Evolutionary conservation across 2,113 vertebrate species (phyloP).

Genomic region (Ptilorrhoa leucosticta): DNA sequence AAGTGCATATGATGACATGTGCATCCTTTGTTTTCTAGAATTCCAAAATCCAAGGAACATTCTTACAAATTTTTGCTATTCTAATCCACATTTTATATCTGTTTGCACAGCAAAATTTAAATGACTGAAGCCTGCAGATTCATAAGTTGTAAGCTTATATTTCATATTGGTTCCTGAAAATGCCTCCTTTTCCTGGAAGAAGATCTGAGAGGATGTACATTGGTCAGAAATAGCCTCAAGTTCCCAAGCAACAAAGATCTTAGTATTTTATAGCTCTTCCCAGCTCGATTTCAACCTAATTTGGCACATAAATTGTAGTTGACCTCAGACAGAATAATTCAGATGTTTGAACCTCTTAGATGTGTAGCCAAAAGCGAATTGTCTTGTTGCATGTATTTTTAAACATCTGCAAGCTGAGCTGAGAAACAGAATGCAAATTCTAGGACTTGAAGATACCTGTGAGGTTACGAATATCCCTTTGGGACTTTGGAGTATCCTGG

Average conservation of each 20-base stretch:
- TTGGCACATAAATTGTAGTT: conserved; percentile 36
- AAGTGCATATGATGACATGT: background rate
- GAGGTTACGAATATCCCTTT: background rate
- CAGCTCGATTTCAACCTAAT: conserved; percentile 41
- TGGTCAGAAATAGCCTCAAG: conserved; percentile 9
- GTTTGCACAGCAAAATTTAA: background rate
- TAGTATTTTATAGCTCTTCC: conserved; percentile 19
- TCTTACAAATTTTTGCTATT: background rate
- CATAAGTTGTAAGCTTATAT: background rate
- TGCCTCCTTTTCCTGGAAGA: background rate
- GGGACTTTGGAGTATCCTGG: background rate
- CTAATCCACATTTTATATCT: background rate
- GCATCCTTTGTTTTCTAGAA: background rate
- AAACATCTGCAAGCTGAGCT: conserved; percentile 49
- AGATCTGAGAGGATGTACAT: background rate
- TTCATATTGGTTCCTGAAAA: background rate
- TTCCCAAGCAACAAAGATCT: conserved; percentile 2
- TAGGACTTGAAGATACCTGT: conserved; percentile 8
- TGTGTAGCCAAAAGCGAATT: conserved; percentile 58
- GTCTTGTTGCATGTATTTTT: conserved; percentile 62
- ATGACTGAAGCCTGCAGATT: background rate
- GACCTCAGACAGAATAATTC: conserved; percentile 68
- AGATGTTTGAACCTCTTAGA: conserved; percentile 55
- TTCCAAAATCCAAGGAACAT: background rate
- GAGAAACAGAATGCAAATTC: conserved; percentile 39